Percentiles rank a stretch among this genome's conserved stretches.
Conservation (phyloP, 2,797 vertebrate genomes). For the Leptatherina wallacei region DNA sequence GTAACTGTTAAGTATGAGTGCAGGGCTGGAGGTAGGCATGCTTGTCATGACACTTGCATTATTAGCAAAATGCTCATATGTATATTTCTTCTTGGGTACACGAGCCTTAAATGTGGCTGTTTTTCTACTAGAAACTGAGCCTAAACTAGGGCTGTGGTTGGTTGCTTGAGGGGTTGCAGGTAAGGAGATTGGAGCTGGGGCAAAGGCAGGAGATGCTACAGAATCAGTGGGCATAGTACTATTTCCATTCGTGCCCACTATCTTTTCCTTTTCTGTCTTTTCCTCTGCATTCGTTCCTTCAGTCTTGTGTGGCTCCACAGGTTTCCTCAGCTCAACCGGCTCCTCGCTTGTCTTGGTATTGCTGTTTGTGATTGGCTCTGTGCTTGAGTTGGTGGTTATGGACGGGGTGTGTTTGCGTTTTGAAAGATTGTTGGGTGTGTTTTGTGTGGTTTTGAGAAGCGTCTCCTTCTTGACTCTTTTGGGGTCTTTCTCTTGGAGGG, state of each 20-base stretch:
- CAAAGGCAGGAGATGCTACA: slow-evolving; percentile 68
- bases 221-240: slow-evolving; percentile 48
- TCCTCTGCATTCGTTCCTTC: slow-evolving; percentile 57
- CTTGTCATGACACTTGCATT: slow-evolving; percentile 61
- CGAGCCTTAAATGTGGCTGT: slow-evolving; percentile 93
- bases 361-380: slow-evolving; percentile 70
- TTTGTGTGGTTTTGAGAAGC: slow-evolving; percentile 67
- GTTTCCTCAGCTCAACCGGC: slow-evolving; percentile 66
- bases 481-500: slow-evolving; percentile 77
- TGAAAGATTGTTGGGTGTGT: slow-evolving; percentile 60
- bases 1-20: slow-evolving; percentile 67
- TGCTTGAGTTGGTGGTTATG: slow-evolving; percentile 51
- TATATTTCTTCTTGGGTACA: slow-evolving; percentile 88
- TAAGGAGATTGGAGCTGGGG: slow-evolving; percentile 51
- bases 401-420: slow-evolving; percentile 68
- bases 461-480: slow-evolving; percentile 77
- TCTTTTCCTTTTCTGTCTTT: slow-evolving; percentile 64
- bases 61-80: slow-evolving; percentile 84
- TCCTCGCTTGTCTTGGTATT: slow-evolving; percentile 64
- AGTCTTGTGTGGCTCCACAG: slow-evolving; percentile 58
- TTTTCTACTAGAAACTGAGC: slow-evolving; percentile 87
- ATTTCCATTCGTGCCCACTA: slow-evolving; percentile 61
- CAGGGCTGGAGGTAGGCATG: slow-evolving; percentile 72
- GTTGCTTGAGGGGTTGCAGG: slow-evolving; percentile 47
- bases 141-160: slow-evolving; percentile 72